Base-by-base conservation (phyloP, 92 coral and sea anemone genomes). In the Phymanthus crucifer region DNA sequence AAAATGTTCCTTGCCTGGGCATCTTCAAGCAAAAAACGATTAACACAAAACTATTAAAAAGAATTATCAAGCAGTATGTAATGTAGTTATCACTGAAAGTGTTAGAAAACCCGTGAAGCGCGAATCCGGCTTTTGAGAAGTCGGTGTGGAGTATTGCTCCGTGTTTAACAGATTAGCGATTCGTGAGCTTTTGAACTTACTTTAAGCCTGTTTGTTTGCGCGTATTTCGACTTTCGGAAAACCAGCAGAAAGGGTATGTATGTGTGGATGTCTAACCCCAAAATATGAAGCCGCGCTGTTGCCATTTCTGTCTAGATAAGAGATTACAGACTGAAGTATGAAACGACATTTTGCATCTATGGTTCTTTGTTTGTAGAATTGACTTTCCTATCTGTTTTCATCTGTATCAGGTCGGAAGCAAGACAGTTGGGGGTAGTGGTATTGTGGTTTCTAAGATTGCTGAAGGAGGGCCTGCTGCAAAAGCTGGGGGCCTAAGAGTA, bases 391-490 rank as follows among this genome's bases (percentile, higher is more conserved):
- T 78, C 78, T 84, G 68, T 78, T 76, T 50, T 76, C 71, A 40
- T 76, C 80, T 73, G 71, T 80, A 64, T 73, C 79, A 94, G 96
- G 98, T 88, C 93, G 95, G 95, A 89, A 91, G 79, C 86, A 90
- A 80, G 84, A 71, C 91, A 29, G 84, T 73, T 34, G 91, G 88
- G 73, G 88, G 89, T 46, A 92, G 94, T 58, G 98, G 99, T 38
- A 93, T 95, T 74, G 97, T 90, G 94, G 94, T 95, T 70, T 95
- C 99, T 9, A 95, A 90, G 86, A 85, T 95, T 76, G 99, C 97
- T 69, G 96, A 95, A 81, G 93, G 97, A 79, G 97, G 98, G 66
- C 99, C 99, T 37, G 99, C 99, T 43, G 92, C 99, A 75, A 89
- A 93, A 84, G 57, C 85, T 64, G 92, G 87, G 74, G 97, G 97